Percentiles rank a stretch among this genome's conserved stretches.
These are phyloP conservation scores for Zaprionus africanus DNA, from an alignment of 1,140 invertebrate genomes.

Conservation along the genomic window DNA sequence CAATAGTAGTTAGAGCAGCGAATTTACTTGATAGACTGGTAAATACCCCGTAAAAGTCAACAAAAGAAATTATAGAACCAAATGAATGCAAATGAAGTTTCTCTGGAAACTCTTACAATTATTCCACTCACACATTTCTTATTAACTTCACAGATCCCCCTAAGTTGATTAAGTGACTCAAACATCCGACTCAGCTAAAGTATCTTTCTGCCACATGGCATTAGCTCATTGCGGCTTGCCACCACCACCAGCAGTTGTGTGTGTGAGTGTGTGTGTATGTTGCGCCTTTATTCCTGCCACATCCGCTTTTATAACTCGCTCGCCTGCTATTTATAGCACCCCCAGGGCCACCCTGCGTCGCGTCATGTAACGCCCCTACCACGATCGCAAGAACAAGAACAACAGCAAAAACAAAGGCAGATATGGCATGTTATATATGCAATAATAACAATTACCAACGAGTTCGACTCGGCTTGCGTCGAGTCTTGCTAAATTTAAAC, in stretches of 20 bases:
- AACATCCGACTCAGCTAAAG: neutral
- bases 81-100: too few relatives aligned
- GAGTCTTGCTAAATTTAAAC: slow-evolving; percentile 55
- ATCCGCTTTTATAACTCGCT: slow-evolving; percentile 59
- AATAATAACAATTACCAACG: slow-evolving; percentile 16
- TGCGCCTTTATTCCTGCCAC: slow-evolving; percentile 33
- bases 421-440: slow-evolving; percentile 4
- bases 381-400: slow-evolving; percentile 6
- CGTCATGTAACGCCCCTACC: slow-evolving; percentile 10
- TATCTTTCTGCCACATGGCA: slow-evolving; percentile 9
- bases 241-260: slow-evolving; percentile 17
- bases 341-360: slow-evolving; percentile 39
- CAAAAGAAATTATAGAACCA: too few relatives aligned
- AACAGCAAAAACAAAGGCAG: slow-evolving; percentile 13
- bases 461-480: neutral
- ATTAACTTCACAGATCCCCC: neutral
- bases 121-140: too few relatives aligned
- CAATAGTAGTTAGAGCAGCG: neutral
- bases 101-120: too few relatives aligned
- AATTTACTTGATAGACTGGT: neutral
- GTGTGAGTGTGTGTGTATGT: slow-evolving; percentile 17
- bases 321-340: slow-evolving; percentile 60
- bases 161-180: neutral
- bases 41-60: neutral
- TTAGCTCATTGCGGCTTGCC: neutral